Evolutionary conservation across 2,888 invertebrate genomes (phyloP).

Genomic region (Heliconius sara): DNA sequence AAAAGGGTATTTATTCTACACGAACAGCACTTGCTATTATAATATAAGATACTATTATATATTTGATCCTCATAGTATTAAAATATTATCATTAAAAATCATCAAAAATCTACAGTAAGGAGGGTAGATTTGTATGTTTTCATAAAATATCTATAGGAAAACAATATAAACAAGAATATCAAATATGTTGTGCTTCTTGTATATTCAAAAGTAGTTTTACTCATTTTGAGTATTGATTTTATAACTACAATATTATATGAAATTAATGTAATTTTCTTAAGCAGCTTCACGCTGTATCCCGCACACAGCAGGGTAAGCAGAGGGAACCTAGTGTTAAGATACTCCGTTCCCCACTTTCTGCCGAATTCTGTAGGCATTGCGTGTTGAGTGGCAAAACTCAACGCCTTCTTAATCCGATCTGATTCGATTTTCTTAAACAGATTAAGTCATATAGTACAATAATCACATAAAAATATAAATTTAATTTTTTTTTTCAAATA

Average conservation of each 20-base stretch:
- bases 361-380: too few species aligned
- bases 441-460: slow-evolving; percentile 1
- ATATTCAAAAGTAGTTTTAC: slow-evolving; percentile 10
- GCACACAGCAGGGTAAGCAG: too few species aligned
- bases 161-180: slow-evolving; percentile 20
- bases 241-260: slow-evolving; percentile 12
- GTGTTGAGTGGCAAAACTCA: too few species aligned
- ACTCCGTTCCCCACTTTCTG: too few species aligned
- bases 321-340: too few species aligned
- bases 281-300: background rate
- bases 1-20: background rate
- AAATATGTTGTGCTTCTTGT: slow-evolving; percentile 24
- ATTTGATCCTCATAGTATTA: background rate
- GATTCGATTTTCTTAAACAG: background rate
- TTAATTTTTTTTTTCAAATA: too few species aligned
- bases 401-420: too few species aligned
- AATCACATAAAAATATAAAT: background rate
- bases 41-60: background rate
- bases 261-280: slow-evolving; percentile 9
- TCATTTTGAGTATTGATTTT: slow-evolving; percentile 12
- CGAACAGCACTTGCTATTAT: background rate
- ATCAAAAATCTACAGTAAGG: slow-evolving; percentile 9
- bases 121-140: background rate
- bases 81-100: slow-evolving; percentile 4
- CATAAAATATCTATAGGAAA: slow-evolving; percentile 2